Evolutionary conservation across 2,113 vertebrate genomes (phyloP), one percentile per base, ranked within the genome.

Genomic region (Ciconia stormi): DNA sequence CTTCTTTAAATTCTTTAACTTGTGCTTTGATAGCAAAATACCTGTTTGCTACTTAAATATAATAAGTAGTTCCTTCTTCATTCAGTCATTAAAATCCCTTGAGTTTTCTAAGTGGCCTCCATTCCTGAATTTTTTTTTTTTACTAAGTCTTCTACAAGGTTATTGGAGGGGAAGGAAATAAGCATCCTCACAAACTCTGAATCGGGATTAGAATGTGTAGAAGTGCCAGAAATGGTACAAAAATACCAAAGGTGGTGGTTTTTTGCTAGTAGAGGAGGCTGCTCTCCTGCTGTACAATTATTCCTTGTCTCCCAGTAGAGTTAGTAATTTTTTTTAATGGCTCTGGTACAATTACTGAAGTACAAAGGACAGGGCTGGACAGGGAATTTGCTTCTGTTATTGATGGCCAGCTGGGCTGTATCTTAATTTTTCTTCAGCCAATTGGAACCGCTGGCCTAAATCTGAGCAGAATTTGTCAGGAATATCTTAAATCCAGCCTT

Each of bases 71-170:
- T 95, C 76, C 58, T 94, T 83, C 92, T 92, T 95, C 65, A 74
- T 91, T 95, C 65, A 63, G 86, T 94, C 91, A 95, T 95, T 95
- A 96, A 91, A 92, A 90, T 95, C 87, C 91, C 95, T 86, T 94
- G 66, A 93, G 96, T 97, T 97, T 97, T 96, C 80, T 93, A 97
- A 96, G 93, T 89, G 90, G 95, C 32, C 90, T 96, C 52, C 83
- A 94, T 95, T 95, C 94, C 92, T 97, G 72, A 84, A 79, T 95
- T 73, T 77, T 44, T 74, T 49, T 46, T 61, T 88, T 74, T 29
- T 15, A 46, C 4, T 7, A 86, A 81, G n/a, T 89, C 34, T 82
- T 63, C 19, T 44, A 4, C 16, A 9, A 26, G 34, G 34, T 82
- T 87, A 44, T 77, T 76, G 40, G 53, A 83, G 38, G 77, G 58